Percentiles rank a stretch among this genome's conserved stretches.
phyloP scores from a whole-genome alignment of 2,113 vertebrate species.

The Thryonomys swinderianus region DNA sequence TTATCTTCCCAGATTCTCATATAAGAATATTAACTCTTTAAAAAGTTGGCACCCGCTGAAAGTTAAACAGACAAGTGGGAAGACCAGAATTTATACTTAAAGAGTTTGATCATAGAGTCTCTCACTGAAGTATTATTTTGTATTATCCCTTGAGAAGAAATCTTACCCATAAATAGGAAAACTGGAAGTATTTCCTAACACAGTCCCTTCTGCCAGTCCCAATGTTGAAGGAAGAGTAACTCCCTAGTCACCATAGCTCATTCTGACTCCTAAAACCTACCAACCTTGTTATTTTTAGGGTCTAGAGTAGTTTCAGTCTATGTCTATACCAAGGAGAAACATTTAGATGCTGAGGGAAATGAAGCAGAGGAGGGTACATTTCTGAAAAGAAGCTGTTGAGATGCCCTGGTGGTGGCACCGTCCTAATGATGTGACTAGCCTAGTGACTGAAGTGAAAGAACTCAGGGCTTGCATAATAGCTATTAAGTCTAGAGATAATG shows the following conservation, averaged over 20 bases:
- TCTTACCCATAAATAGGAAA: slow-evolving; percentile 16
- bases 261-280: neutral
- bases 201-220: neutral
- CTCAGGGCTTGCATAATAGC: neutral
- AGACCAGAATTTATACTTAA: neutral
- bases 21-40: neutral
- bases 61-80: neutral
- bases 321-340: neutral
- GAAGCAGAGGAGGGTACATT: neutral
- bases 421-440: neutral
- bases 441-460: neutral
- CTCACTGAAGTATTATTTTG: neutral
- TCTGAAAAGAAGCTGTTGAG: neutral
- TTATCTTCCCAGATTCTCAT: neutral
- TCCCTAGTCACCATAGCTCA: neutral
- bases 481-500: neutral
- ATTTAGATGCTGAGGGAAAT: neutral
- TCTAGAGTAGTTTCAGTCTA: neutral
- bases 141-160: neutral
- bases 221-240: neutral
- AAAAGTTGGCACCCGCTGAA: neutral
- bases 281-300: neutral
- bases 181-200: neutral
- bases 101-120: neutral
- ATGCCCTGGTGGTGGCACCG: fast-evolving